Evolutionary conservation across 2,113 vertebrate genomes (phyloP).

Genomic region (Apus apus): DNA sequence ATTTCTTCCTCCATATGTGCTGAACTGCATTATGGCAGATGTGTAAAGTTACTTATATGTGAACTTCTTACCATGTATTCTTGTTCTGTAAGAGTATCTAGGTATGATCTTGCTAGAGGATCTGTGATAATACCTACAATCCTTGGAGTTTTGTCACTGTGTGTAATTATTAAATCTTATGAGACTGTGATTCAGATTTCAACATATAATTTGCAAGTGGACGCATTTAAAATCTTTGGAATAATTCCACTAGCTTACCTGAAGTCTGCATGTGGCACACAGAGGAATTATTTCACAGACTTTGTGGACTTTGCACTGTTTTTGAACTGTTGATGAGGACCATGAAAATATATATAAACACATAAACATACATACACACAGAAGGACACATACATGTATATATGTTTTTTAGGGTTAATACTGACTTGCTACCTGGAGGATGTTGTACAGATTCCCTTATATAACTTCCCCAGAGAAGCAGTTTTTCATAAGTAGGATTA

Average conservation of each 20-base stretch:
- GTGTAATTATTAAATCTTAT: not conserved
- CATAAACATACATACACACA: not conserved
- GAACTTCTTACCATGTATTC: not conserved
- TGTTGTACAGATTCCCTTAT: not conserved
- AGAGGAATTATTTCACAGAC: not conserved
- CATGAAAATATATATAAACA: not conserved
- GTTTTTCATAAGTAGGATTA: conserved; percentile 32
- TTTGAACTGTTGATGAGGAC: not conserved
- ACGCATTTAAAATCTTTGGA: not conserved
- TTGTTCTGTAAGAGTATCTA: not conserved
- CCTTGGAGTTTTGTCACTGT: not conserved
- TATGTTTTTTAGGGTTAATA: not conserved
- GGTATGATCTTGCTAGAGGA: not conserved
- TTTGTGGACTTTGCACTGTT: not conserved
- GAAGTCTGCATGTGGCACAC: not conserved
- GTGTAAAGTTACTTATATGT: fast-evolving
- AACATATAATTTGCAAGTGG: not conserved
- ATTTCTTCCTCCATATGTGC: not conserved
- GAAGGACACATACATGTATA: too few relatives aligned
- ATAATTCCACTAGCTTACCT: not conserved
- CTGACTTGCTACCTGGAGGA: not conserved
- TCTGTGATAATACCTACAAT: not conserved
- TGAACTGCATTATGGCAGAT: not conserved
- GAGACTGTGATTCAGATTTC: not conserved
- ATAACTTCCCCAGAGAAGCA: not conserved